Evolutionary conservation across 2,888 invertebrate species (phyloP).

Genomic region (Lepidochitona cinerea): DNA sequence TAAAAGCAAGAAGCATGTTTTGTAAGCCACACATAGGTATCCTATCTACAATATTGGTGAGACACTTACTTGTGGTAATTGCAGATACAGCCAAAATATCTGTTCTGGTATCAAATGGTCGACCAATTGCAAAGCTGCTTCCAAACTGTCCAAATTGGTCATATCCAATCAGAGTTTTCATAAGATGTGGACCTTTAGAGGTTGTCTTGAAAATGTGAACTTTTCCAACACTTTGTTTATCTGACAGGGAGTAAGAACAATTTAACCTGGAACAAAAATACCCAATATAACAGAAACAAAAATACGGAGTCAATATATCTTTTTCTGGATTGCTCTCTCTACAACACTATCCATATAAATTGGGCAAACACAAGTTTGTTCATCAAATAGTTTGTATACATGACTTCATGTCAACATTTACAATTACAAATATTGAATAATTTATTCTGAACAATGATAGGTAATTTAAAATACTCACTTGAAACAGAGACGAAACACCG

Average conservation of each 20-base stretch:
- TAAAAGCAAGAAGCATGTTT: no score
- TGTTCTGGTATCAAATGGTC: slow-evolving; percentile 35
- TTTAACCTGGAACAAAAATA: slow-evolving; percentile 34
- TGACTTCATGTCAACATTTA: no score
- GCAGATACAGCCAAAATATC: slow-evolving; percentile 42
- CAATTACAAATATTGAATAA: no score
- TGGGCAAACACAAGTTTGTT: no score
- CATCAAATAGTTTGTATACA: no score
- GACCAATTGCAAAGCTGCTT: slow-evolving; percentile 42
- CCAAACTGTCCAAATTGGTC: slow-evolving; percentile 37
- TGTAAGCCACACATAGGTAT: no score
- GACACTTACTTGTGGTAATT: slow-evolving; percentile 24
- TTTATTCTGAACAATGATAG: no score
- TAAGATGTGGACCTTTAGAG: background rate
- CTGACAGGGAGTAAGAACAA: slow-evolving; percentile 36
- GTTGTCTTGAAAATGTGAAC: slow-evolving; percentile 23
- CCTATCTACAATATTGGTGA: no score
- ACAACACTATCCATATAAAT: no score
- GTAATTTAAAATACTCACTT: slow-evolving; percentile 32
- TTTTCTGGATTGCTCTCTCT: no score
- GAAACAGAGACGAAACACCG: slow-evolving; percentile 48
- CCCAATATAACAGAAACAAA: no score
- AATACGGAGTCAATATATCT: no score
- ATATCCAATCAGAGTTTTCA: slow-evolving; percentile 24
- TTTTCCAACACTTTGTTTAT: slow-evolving; percentile 45